These are phyloP conservation scores for Samia ricini DNA, from an alignment of 1,140 invertebrate genomes.

Conservation along the genomic window DNA sequence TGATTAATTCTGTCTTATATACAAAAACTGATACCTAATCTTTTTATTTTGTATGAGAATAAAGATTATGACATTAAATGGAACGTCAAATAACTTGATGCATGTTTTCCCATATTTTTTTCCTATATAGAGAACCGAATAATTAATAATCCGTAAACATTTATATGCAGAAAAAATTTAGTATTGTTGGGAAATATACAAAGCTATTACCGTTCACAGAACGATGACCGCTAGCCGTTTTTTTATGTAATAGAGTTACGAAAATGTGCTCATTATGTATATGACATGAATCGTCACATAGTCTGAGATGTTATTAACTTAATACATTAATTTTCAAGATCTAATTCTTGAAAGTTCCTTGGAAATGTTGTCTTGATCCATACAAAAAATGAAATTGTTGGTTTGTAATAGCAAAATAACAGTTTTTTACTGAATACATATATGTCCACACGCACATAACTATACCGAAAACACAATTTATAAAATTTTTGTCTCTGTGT, in stretches of 20 bases:
- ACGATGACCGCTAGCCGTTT: slow-evolving; percentile 12
- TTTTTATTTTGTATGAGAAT: no score
- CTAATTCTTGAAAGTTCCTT: background rate
- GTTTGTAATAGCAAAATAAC: no score
- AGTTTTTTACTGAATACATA: no score
- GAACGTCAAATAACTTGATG: no score
- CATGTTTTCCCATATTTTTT: background rate
- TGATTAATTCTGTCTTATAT: no score
- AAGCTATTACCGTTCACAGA: background rate
- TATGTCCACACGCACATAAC: no score
- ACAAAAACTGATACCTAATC: no score
- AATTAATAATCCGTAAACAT: background rate
- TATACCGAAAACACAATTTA: no score
- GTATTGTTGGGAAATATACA: background rate
- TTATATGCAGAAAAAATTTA: background rate
- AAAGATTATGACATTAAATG: no score
- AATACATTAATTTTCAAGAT: background rate
- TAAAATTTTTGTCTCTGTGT: no score
- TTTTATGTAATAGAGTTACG: slow-evolving; percentile 20
- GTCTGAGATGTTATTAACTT: background rate
- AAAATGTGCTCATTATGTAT: slow-evolving; percentile 8
- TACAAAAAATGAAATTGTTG: no score
- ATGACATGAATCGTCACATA: background rate
- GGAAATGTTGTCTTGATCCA: background rate
- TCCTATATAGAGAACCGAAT: background rate